Evolutionary conservation across 2,888 invertebrate species (phyloP).

Genomic region (Leucophenga maculata): DNA sequence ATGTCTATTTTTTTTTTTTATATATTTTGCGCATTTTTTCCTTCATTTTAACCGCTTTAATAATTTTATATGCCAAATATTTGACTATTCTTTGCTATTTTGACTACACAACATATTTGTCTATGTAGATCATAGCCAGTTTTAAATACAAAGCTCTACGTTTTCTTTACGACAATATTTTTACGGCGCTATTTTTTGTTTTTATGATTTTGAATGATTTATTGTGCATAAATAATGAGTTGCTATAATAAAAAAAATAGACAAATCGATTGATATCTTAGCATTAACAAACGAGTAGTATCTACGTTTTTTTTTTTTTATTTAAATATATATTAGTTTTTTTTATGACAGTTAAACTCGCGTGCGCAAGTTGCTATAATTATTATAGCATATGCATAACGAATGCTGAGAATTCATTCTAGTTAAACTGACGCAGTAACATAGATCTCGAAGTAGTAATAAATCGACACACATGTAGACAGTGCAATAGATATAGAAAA

Average conservation of each 20-base stretch:
- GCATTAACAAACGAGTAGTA: not conserved
- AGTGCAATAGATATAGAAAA: not conserved
- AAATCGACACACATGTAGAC: not conserved
- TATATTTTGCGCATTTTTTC: constrained; percentile 20
- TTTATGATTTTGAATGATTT: no score
- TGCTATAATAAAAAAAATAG: not conserved
- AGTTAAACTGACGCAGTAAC: not conserved
- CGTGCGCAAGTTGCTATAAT: constrained; percentile 15
- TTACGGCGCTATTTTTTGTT: no score
- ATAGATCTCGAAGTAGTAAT: no score
- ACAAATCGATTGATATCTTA: not conserved
- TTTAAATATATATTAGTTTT: not conserved
- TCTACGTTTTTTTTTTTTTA: not conserved
- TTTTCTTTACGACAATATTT: no score
- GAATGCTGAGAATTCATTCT: not conserved
- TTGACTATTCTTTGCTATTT: no score
- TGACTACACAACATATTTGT: no score
- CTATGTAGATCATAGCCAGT: no score
- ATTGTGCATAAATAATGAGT: not conserved
- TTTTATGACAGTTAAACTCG: not conserved
- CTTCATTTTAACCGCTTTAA: not conserved
- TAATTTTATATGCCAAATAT: no score
- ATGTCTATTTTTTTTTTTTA: not conserved
- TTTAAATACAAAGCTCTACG: no score
- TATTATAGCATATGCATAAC: constrained; percentile 9